phyloP scores from a whole-genome alignment of 2,888 invertebrate species.

The Acrobasis repandana region DNA sequence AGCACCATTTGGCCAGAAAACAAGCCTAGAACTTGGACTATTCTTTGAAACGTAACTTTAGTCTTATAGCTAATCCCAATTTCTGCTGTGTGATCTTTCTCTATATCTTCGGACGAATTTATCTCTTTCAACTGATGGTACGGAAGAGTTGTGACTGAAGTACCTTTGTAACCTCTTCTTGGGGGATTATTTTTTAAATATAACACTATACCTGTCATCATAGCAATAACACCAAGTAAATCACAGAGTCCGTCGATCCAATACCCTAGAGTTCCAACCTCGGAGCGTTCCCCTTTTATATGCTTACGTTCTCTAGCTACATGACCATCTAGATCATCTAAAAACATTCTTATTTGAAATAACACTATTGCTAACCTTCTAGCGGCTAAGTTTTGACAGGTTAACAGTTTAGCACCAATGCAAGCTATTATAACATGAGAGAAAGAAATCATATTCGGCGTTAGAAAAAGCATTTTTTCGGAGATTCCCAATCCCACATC shows the following conservation, averaged over 20 bases:
- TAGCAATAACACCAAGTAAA: constrained; percentile 87
- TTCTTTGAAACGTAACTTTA: constrained; percentile 86
- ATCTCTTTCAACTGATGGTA: constrained; percentile 75
- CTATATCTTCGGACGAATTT: constrained; percentile 70
- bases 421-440: constrained; percentile 90
- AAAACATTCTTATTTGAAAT: constrained; percentile 91
- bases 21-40: constrained; percentile 85
- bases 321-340: constrained; percentile 94
- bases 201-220: constrained; percentile 86
- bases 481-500: constrained; percentile 87
- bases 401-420: constrained; percentile 88
- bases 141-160: constrained; percentile 84
- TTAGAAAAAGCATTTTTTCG: constrained; percentile 82
- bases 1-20: constrained; percentile 88
- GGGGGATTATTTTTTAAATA: constrained; percentile 89
- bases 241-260: constrained; percentile 93
- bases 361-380: constrained; percentile 89
- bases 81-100: constrained; percentile 68
- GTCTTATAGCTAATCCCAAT: constrained; percentile 85
- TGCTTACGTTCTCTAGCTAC: constrained; percentile 90
- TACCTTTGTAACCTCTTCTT: constrained; percentile 85
- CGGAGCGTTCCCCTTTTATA: constrained; percentile 89
- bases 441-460: constrained; percentile 92
- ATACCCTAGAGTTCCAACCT: constrained; percentile 91
- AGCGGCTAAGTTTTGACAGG: constrained; percentile 87